Evolutionary conservation across 2,797 vertebrate genomes (phyloP).

Genomic region (Triplophysa bombifrons): DNA sequence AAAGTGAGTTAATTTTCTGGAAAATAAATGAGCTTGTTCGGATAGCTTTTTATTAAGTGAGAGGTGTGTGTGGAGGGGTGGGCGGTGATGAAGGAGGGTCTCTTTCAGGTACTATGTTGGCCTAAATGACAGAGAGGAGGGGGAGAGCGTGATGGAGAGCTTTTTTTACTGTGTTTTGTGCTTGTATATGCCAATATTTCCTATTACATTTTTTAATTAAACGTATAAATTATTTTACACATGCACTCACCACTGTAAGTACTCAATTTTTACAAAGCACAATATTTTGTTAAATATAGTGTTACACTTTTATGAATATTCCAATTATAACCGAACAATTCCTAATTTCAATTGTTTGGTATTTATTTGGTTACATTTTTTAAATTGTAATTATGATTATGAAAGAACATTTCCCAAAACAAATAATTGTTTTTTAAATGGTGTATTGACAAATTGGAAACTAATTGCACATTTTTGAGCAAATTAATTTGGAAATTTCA

Average conservation of each 20-base stretch:
- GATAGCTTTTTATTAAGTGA: conserved; percentile 95
- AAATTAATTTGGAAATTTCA: not conserved
- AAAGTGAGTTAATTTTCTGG: conserved; percentile 99
- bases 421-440: not conserved
- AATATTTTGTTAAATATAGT: not conserved
- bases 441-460: not conserved
- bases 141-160: not conserved
- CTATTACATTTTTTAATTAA: not conserved
- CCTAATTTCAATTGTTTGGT: not conserved
- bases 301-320: not conserved
- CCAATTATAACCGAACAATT: not conserved
- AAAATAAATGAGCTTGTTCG: conserved; percentile 99
- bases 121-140: not conserved
- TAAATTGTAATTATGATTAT: not conserved
- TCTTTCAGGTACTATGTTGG: conserved; percentile 41
- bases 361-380: no score
- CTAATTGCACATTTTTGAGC: not conserved
- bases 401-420: not conserved
- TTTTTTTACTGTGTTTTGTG: not conserved
- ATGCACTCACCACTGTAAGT: not conserved
- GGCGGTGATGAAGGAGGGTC: conserved; percentile 35
- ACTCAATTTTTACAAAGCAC: not conserved
- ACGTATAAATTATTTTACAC: not conserved
- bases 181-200: not conserved
- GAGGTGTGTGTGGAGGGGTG: conserved; percentile 75